Percentiles rank a stretch among this genome's conserved stretches.
These are phyloP conservation scores for Vulpes vulpes DNA, from an alignment of 2,113 vertebrate species.

Conservation along the genomic window DNA sequence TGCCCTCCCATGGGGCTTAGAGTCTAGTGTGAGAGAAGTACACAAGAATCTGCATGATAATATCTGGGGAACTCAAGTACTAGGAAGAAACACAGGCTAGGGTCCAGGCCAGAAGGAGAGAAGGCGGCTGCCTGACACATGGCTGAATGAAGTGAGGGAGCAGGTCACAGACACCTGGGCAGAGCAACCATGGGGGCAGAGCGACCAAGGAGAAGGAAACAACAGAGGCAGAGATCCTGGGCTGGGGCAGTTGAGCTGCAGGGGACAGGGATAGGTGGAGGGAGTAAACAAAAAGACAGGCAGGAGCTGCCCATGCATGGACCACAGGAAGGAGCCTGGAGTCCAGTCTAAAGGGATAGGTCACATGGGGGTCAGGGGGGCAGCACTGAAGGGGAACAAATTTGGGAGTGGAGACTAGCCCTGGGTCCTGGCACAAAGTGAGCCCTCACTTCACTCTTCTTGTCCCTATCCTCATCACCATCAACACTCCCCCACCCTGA, in stretches of 20 bases:
- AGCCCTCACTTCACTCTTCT: not conserved
- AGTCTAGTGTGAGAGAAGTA: not conserved
- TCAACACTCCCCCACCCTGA: not conserved
- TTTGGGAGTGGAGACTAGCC: not conserved
- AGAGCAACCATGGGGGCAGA: not conserved
- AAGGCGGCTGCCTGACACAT: not conserved
- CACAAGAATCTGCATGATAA: rapidly evolving
- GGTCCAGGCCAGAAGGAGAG: not conserved
- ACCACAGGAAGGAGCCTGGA: not conserved
- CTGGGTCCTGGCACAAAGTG: not conserved
- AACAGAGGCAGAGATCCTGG: not conserved
- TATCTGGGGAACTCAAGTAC: not conserved
- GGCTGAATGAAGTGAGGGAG: not conserved
- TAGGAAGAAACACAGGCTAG: not conserved
- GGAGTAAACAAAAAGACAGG: not conserved
- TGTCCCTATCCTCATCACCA: not conserved
- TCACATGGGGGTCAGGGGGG: not conserved
- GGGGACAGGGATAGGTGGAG: rapidly evolving
- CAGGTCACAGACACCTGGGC: not conserved
- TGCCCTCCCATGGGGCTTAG: not conserved
- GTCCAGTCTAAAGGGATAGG: not conserved
- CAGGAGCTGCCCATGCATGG: not conserved
- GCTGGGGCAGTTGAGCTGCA: not conserved
- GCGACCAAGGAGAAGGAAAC: not conserved
- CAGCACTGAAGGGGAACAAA: not conserved